Evolutionary conservation across 1,140 invertebrate genomes (phyloP), one percentile per base, ranked within the genome.

Genomic region (Psix sp.): DNA sequence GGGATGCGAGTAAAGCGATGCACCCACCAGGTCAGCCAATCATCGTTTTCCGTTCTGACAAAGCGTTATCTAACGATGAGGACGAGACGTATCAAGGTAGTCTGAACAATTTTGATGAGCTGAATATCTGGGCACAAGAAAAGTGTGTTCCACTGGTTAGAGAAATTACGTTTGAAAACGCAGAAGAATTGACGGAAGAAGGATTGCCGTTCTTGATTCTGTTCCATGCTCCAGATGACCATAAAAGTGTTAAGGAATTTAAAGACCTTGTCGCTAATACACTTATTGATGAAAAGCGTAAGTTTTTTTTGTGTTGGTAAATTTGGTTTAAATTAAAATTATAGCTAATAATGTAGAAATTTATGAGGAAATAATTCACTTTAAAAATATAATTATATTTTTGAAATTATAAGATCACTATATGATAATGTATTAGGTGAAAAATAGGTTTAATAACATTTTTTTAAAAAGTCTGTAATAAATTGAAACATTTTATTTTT

Each of bases 151-250:
- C 94, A 0, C 83, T 95, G 15, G 94, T 96, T 0, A 87, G 94
- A 54, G 97, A 98, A 87, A 99, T 99, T 38, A 99, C 97, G 2
- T 99, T 99, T 87, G 97, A 99, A 88, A 99, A 99, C 90, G 98
- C 98, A 14, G 98, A 99, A 88, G 98, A 99, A 87, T 85, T 99
- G 7, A 99, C 98, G 0, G 98, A 99, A 88, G 98, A 99, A 89
- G 98, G 98, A 10, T 86, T 99, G 71, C 98, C 98, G n/a, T 99
- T 99, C 87, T 89, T 99, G 3, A 99, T 99, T 75, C 85, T 99
- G 1, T 99, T 99, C 86, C 95, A 99, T 80, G 83, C 92, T 68
- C 93, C 95, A 0, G 93, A 94, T 77, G 97, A 99, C 86, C 90
- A 89, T 3, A 92, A 94, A 17, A 95, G 92, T 70, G 92, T 98